Conservation (phyloP, 2,113 vertebrate species). For the Anguilla japonica region DNA sequence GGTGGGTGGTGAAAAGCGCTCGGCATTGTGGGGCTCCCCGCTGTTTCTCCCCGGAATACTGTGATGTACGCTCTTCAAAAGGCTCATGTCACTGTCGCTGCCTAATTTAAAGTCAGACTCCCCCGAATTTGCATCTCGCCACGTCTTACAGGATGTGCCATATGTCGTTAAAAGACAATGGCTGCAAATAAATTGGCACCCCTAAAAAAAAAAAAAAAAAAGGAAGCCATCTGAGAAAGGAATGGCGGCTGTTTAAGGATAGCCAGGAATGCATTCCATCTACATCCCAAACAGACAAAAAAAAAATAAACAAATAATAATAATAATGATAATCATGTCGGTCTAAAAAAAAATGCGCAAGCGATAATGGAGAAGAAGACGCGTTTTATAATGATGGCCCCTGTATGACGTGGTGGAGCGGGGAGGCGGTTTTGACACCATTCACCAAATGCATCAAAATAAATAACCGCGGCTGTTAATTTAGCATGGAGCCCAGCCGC, state of each 20-base stretch:
- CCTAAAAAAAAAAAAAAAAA: constrained; percentile 20
- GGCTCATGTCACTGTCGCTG: constrained; percentile 49
- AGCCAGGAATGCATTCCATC: constrained; percentile 28
- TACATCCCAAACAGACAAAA: constrained; percentile 22
- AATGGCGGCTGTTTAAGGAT: constrained; percentile 35
- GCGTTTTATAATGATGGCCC: constrained; percentile 15
- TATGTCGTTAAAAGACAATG: constrained; percentile 59
- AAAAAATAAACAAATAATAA: constrained; percentile 6
- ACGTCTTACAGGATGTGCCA: constrained; percentile 54
- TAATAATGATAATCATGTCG: constrained; percentile 11
- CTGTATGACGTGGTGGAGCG: background rate
- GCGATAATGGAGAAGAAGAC: background rate
- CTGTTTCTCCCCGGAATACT: constrained; percentile 50
- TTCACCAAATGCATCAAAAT: constrained; percentile 13
- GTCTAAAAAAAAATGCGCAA: background rate
- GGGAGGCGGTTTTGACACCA: constrained; percentile 23
- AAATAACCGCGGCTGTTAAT: constrained; percentile 29
- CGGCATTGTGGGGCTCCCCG: constrained; percentile 51
- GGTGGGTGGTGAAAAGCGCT: constrained; percentile 40
- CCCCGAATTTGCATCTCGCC: constrained; percentile 56
- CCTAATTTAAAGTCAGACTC: constrained; percentile 56
- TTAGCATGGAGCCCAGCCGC: constrained; percentile 7
- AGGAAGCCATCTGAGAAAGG: constrained; percentile 26
- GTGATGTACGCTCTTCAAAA: constrained; percentile 54
- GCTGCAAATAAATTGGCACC: constrained; percentile 52